These are phyloP conservation scores for Drosophila anomalata DNA, from an alignment of 2,888 invertebrate genomes.

Conservation along the genomic window DNA sequence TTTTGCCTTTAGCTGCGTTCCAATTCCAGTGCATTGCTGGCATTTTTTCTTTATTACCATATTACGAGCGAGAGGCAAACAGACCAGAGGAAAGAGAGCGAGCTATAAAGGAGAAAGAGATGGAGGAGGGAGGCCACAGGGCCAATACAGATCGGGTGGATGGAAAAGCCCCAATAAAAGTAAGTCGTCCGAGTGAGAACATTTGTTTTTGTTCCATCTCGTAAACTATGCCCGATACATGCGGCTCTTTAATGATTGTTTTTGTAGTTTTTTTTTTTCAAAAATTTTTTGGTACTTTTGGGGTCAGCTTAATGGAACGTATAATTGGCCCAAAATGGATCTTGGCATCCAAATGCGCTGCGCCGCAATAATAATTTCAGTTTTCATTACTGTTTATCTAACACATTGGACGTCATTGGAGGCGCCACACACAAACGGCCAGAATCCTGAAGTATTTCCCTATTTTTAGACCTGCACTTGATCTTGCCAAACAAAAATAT, in stretches of 20 bases:
- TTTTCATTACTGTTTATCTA: slow-evolving; percentile 71
- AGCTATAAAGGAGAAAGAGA: slow-evolving; percentile 6
- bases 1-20: slow-evolving; percentile 57
- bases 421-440: slow-evolving; percentile 60
- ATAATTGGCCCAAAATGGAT: slow-evolving; percentile 70
- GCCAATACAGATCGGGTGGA: slow-evolving; percentile 26
- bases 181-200: slow-evolving; percentile 68
- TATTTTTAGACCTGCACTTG: slow-evolving; percentile 34
- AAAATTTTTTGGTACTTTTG: slow-evolving; percentile 21
- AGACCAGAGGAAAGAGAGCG: slow-evolving; percentile 17
- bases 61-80: slow-evolving; percentile 8
- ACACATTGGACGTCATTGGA: slow-evolving; percentile 54
- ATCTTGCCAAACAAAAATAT: slow-evolving; percentile 40
- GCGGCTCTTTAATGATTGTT: slow-evolving; percentile 35
- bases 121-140: neutral
- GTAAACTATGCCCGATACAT: slow-evolving; percentile 70
- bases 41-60: slow-evolving; percentile 69
- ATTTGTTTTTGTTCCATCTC: slow-evolving; percentile 76
- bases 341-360: slow-evolving; percentile 62
- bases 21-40: slow-evolving; percentile 72
- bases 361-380: slow-evolving; percentile 67
- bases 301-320: slow-evolving; percentile 73
- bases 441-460: slow-evolving; percentile 7
- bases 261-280: slow-evolving; percentile 18
- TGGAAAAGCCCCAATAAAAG: slow-evolving; percentile 72